These are phyloP conservation scores for Phalacrocorax brasilianus DNA, from an alignment of 2,113 vertebrate genomes.

Conservation along the genomic window DNA sequence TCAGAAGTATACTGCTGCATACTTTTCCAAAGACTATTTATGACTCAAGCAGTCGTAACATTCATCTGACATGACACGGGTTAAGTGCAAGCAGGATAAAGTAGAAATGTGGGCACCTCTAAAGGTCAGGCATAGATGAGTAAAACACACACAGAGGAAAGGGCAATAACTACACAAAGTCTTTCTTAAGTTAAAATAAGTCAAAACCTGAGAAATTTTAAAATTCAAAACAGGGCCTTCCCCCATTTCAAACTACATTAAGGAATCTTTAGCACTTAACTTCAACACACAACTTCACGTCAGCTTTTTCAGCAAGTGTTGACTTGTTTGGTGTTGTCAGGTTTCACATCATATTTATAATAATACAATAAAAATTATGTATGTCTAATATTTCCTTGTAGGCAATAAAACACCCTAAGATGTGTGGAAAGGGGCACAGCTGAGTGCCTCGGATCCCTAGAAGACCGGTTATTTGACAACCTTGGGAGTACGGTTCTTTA, in stretches of 20 bases:
- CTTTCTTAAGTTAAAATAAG: background rate
- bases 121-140: background rate
- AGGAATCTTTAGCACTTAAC: conserved; percentile 23
- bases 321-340: conserved; percentile 45
- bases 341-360: conserved; percentile 25
- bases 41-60: background rate
- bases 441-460: conserved; percentile 16
- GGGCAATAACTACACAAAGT: background rate
- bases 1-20: background rate
- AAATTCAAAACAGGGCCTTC: conserved; percentile 27
- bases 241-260: background rate
- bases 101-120: background rate
- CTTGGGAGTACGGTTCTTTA: background rate
- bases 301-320: conserved; percentile 24
- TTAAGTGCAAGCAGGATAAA: background rate
- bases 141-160: background rate
- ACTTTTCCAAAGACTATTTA: background rate
- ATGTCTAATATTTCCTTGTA: conserved; percentile 39
- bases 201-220: conserved; percentile 1
- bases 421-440: conserved; percentile 16
- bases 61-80: background rate
- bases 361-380: conserved; percentile 16
- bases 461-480: conserved; percentile 17
- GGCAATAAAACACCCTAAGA: conserved; percentile 61
- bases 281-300: background rate